Conservation (phyloP, 2,113 vertebrate genomes). For the Manacus vitellinus region DNA sequence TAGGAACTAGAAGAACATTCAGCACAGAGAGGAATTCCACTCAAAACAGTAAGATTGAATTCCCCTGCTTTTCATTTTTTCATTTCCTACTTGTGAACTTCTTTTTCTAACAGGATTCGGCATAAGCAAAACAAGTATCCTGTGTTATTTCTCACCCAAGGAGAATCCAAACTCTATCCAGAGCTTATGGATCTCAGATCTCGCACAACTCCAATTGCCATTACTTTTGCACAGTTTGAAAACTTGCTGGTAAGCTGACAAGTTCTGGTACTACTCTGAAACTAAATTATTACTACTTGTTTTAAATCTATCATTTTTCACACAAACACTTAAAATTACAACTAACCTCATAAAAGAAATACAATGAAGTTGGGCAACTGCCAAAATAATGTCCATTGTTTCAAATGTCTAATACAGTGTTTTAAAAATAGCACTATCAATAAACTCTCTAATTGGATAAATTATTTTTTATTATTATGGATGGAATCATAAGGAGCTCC, state of each 20-base stretch:
- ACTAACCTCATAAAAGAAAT: background rate
- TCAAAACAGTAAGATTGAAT: background rate
- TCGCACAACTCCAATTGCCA: constrained; percentile 90
- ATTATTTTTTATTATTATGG: background rate
- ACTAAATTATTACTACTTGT: background rate
- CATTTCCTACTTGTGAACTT: background rate
- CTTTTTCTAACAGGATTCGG: constrained; percentile 82
- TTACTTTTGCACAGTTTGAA: constrained; percentile 96
- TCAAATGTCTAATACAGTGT: background rate
- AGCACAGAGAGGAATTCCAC: background rate
- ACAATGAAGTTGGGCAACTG: background rate
- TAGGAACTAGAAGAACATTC: background rate
- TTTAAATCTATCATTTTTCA: background rate
- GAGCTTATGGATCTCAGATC: constrained; percentile 94
- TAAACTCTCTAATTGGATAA: background rate
- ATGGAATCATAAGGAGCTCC: background rate
- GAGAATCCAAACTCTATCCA: constrained; percentile 86
- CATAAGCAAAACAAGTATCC: constrained; percentile 97
- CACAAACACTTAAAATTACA: background rate
- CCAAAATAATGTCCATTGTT: background rate
- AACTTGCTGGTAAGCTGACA: constrained; percentile 87
- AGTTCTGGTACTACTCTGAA: background rate
- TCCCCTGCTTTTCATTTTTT: background rate
- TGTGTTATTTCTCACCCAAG: constrained; percentile 95
- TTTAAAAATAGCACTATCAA: background rate